phyloP scores from a whole-genome alignment of 1,140 invertebrate genomes.

The Melitaea cinxia region DNA sequence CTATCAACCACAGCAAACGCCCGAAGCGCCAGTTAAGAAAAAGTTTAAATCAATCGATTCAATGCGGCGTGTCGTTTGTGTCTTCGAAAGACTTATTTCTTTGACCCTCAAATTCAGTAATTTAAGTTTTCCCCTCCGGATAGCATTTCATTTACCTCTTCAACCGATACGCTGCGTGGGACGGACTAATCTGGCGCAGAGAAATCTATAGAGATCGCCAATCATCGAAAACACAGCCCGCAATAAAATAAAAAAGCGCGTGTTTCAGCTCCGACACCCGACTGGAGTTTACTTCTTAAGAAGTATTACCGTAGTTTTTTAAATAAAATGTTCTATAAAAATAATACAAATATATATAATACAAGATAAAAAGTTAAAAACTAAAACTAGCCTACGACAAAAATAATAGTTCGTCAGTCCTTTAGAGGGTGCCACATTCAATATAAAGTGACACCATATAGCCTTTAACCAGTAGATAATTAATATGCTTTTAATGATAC shows the following conservation, averaged over 20 bases:
- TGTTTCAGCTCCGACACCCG: too few relatives aligned
- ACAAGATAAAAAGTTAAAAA: too few relatives aligned
- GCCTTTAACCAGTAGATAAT: too few relatives aligned
- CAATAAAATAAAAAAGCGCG: background rate
- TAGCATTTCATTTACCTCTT: slow-evolving; percentile 82
- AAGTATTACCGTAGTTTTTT: too few relatives aligned
- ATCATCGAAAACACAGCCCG: background rate
- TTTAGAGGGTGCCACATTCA: too few relatives aligned
- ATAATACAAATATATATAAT: too few relatives aligned
- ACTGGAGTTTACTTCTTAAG: too few relatives aligned
- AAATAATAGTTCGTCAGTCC: too few relatives aligned
- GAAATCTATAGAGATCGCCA: slow-evolving; percentile 41
- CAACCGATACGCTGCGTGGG: slow-evolving; percentile 79
- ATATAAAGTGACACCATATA: too few relatives aligned
- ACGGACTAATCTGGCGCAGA: slow-evolving; percentile 76
- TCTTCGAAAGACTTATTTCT: slow-evolving; percentile 77
- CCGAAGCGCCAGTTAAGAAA: background rate
- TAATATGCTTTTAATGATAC: too few relatives aligned
- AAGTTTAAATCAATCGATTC: slow-evolving; percentile 70
- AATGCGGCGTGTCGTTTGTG: slow-evolving; percentile 62
- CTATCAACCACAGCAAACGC: background rate
- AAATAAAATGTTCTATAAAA: too few relatives aligned
- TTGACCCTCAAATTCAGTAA: slow-evolving; percentile 82
- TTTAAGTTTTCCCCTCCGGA: slow-evolving; percentile 81
- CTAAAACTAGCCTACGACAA: too few relatives aligned